These are phyloP conservation scores for Glaucidium brasilianum DNA, from an alignment of 2,113 vertebrate genomes.

Conservation along the genomic window DNA sequence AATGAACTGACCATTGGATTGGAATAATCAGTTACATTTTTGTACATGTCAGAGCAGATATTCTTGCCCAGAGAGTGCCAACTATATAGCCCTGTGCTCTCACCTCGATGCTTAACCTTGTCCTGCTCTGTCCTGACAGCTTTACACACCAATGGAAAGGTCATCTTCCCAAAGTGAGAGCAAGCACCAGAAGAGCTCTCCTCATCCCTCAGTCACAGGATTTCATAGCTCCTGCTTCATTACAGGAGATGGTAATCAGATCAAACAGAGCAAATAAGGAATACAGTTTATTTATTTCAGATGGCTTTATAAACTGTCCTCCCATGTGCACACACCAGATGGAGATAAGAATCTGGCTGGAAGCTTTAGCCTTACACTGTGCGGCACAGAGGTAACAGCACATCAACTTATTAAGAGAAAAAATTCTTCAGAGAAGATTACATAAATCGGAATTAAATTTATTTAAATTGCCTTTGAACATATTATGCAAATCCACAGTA, in stretches of 20 bases:
- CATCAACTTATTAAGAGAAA: neutral
- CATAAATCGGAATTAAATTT: constrained; percentile 27
- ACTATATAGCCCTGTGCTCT: neutral
- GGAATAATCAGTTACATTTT: constrained; percentile 23
- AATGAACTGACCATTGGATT: constrained; percentile 20
- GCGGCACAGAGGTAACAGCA: neutral
- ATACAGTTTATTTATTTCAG: constrained; percentile 44
- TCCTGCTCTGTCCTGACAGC: neutral
- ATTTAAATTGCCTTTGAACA: constrained; percentile 35
- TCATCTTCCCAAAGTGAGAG: neutral
- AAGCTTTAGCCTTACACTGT: neutral
- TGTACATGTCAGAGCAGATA: constrained; percentile 21
- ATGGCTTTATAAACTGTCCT: constrained; percentile 15
- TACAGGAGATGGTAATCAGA: neutral
- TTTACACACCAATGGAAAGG: neutral
- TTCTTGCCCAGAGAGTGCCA: neutral
- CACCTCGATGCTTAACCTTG: neutral
- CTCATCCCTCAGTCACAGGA: neutral
- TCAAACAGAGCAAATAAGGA: neutral
- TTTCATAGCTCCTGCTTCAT: neutral
- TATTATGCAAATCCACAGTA: constrained; percentile 8
- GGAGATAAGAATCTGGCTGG: constrained; percentile 35
- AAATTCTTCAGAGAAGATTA: neutral
- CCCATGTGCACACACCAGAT: neutral
- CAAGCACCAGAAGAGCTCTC: neutral